Conservation (phyloP, 92 coral and sea anemone species). For the Desmophyllum pertusum region DNA sequence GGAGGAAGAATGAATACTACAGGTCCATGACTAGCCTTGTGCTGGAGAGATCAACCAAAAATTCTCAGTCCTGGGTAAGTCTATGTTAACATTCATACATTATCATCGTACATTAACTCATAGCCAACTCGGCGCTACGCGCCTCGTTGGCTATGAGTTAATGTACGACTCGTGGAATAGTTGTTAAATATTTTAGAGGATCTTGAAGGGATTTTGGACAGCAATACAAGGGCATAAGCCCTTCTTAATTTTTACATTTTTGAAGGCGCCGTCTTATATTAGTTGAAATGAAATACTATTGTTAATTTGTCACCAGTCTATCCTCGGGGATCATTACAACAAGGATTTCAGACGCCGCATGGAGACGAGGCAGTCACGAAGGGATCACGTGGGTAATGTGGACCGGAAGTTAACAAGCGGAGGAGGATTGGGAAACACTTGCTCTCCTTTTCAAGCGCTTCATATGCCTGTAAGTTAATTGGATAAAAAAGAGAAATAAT, state of each 20-base stretch:
- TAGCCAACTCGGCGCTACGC: too few relatives aligned
- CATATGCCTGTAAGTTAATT: constrained; percentile 72
- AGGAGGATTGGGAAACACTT: constrained; percentile 78
- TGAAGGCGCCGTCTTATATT: neutral
- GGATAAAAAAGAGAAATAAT: neutral
- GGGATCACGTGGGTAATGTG: constrained; percentile 89
- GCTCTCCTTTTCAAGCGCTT: constrained; percentile 95
- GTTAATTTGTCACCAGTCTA: constrained; percentile 60
- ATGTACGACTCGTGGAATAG: too few relatives aligned
- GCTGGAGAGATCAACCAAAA: constrained; percentile 63
- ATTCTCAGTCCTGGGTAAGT: constrained; percentile 76
- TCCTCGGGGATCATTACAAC: constrained; percentile 91
- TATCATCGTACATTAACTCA: neutral
- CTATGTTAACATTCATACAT: neutral
- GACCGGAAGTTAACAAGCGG: constrained; percentile 75
- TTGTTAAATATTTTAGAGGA: too few relatives aligned
- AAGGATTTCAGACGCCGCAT: constrained; percentile 92
- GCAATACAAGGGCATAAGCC: too few relatives aligned
- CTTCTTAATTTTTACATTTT: too few relatives aligned
- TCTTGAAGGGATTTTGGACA: too few relatives aligned
- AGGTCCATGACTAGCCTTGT: constrained; percentile 79
- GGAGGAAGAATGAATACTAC: constrained; percentile 62
- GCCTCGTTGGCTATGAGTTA: too few relatives aligned
- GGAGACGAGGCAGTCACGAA: constrained; percentile 87
- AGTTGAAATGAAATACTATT: too few relatives aligned